Base-by-base conservation (phyloP, 2,113 vertebrate genomes). In the Opisthocomus hoazin region DNA sequence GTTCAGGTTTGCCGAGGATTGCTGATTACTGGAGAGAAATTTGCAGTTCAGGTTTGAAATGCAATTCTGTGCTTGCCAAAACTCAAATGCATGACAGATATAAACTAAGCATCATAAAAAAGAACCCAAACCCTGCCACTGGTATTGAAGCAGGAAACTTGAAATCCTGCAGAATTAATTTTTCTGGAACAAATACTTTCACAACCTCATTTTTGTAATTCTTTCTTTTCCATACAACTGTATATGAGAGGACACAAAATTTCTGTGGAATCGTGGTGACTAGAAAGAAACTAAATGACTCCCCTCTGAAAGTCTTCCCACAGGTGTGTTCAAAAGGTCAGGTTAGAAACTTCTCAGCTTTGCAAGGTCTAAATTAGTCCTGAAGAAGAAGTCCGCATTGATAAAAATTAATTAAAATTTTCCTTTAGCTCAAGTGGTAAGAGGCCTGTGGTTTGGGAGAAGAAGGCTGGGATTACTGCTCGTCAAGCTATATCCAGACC, bases 401-500 rank as follows among this genome's bases (percentile, higher is more conserved):
- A 91, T 91, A 46, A 94, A 76, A 94, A 80, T 32, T 8, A 51
- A 84, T 63, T 37, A 84, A 78, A 78, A 26, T n/a, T 77, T 84
- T 92, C 43, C 56, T 92, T 78, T 46, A 45, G 34, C 36, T 91
- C 1, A 3, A 70, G 64, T 41, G 65, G 56, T 46, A 58, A 64
- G 87, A 84, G 37, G 20, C 13, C 22, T 80, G 76, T 93, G 90
- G n/a, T 92, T 79, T 94, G 86, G 51, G 64, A 92, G 68, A 76
- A 84, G 80, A 71, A 94, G 80, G 73, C 63, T 92, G 64, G 78
- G 84, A 92, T 80, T 95, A 73, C 53, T 71, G 37, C 36, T 93
- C 4, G 1, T 86, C 64, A n/a, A 48, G 46, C 51, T 71, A 9
- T 27, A 68, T n/a, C 22, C 41, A 91, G 61, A 60, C 9, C 32